Evolutionary conservation across 2,113 vertebrate genomes (phyloP).

Genomic region (Gadus macrocephalus): DNA sequence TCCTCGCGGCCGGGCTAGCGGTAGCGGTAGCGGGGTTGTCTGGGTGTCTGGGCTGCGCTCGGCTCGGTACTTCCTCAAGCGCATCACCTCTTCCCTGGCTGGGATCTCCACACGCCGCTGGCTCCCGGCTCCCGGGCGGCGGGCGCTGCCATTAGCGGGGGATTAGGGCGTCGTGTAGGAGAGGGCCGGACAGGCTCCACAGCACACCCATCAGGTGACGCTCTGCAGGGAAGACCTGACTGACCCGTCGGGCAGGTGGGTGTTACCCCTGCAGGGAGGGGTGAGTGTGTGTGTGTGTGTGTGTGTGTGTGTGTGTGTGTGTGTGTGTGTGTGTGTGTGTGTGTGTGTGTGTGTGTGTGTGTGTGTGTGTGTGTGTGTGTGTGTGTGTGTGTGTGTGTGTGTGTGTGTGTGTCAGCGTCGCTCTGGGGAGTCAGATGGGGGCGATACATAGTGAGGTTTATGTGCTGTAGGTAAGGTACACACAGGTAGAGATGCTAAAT

Average conservation of each 20-base stretch:
- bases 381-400: too few relatives aligned
- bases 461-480: too few relatives aligned
- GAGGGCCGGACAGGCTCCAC: slow-evolving; percentile 33
- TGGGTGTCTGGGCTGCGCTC: slow-evolving; percentile 64
- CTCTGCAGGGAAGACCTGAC: slow-evolving; percentile 22
- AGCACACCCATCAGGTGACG: slow-evolving; percentile 56
- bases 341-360: too few relatives aligned
- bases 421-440: too few relatives aligned
- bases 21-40: slow-evolving; percentile 43
- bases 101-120: slow-evolving; percentile 68
- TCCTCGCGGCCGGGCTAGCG: too few relatives aligned
- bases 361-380: too few relatives aligned
- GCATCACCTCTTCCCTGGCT: slow-evolving; percentile 69
- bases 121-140: slow-evolving; percentile 63
- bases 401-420: too few relatives aligned
- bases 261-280: too few relatives aligned
- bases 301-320: slow-evolving; percentile 7
- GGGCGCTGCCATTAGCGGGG: slow-evolving; percentile 71
- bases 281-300: slow-evolving; percentile 4
- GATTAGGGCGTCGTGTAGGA: slow-evolving; percentile 63
- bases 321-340: too few relatives aligned
- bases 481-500: too few relatives aligned
- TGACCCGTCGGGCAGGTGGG: too few relatives aligned
- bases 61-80: slow-evolving; percentile 74
- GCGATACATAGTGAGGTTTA: too few relatives aligned